These are phyloP conservation scores for Callaeas wilsoni DNA, from an alignment of 2,113 vertebrate species.

Conservation along the genomic window DNA sequence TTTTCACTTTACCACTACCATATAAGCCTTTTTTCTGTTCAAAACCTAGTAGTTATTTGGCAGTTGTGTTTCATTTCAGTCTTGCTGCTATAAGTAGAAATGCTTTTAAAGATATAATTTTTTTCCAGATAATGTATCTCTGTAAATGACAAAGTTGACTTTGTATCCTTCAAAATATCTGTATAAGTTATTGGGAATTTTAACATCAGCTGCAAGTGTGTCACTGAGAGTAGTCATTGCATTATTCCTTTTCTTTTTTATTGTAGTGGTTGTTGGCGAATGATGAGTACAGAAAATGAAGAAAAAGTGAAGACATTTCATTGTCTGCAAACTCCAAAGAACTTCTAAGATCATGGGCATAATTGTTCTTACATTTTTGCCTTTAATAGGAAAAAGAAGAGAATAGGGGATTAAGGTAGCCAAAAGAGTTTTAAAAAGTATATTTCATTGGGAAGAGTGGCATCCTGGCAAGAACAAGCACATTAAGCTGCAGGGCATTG, in stretches of 20 bases:
- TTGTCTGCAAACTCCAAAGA: neutral
- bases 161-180: constrained; percentile 23
- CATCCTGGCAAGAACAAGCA: constrained; percentile 38
- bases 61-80: constrained; percentile 3
- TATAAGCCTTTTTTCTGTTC: neutral
- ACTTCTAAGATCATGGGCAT: neutral
- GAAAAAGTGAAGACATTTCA: neutral
- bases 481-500: constrained; percentile 24
- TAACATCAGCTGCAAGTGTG: neutral
- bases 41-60: constrained; percentile 13
- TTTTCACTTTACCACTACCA: constrained; percentile 3
- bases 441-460: constrained; percentile 12
- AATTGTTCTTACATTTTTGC: neutral
- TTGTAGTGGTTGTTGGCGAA: neutral
- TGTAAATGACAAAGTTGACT: constrained; percentile 13
- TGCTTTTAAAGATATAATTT: constrained; percentile 27
- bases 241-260: neutral
- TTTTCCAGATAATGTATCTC: constrained; percentile 8
- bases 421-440: constrained; percentile 25
- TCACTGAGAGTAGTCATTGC: neutral
- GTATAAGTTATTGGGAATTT: neutral
- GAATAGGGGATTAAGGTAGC: neutral
- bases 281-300: neutral
- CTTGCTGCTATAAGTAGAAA: constrained; percentile 45
- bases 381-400: neutral